Evolutionary conservation across 2,797 vertebrate genomes (phyloP), one percentile per base, ranked within the genome.

Genomic region (Orientallactaga sibirica): DNA sequence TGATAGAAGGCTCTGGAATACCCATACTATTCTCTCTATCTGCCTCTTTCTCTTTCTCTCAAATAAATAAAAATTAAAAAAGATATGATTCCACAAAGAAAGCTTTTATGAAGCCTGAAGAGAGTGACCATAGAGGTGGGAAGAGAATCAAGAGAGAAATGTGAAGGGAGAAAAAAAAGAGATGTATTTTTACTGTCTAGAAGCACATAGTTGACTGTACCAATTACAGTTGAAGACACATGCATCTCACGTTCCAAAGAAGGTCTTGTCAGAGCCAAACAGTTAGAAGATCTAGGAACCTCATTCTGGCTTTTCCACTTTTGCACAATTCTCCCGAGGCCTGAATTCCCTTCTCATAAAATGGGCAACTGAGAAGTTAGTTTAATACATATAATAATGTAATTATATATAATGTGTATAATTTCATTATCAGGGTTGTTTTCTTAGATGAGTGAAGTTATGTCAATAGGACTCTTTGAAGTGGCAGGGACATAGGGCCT

Each of bases 301-400:
- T 61, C 79, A 90, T 91, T 91, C 88, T 75, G 52, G 74, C 70
- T 94, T 96, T 90, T 93, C 68, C 41, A 89, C 93, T 81, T 96
- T 89, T 79, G 37, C 84, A 79, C 25, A 93, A 41, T 73, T 92
- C 80, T 94, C 52, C 37, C 80, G 90, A 94, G 82, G 52, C 25
- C 66, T 81, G 74, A 93, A 41, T 91, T 92, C 55, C 84, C 52
- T 95, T 95, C 86, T 64, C 62, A 88, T 88, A 70, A 97, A 94
- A 80, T 25, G 94, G 27, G 66, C 25, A 90, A 74, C 85, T 43
- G 71, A 93, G 87, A 94, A 74, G 86, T 93, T 86, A 74, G 64
- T 81, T 95, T 95, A 95, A 95, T 95, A 95, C 80, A 43, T 80
- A 33, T 95, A 96, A 96, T 92, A 80, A 67, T 77, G 37, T 92